Evolutionary conservation across 1,140 invertebrate genomes (phyloP), one percentile per base, ranked within the genome.

Genomic region (Meloidogyne floridensis): DNA sequence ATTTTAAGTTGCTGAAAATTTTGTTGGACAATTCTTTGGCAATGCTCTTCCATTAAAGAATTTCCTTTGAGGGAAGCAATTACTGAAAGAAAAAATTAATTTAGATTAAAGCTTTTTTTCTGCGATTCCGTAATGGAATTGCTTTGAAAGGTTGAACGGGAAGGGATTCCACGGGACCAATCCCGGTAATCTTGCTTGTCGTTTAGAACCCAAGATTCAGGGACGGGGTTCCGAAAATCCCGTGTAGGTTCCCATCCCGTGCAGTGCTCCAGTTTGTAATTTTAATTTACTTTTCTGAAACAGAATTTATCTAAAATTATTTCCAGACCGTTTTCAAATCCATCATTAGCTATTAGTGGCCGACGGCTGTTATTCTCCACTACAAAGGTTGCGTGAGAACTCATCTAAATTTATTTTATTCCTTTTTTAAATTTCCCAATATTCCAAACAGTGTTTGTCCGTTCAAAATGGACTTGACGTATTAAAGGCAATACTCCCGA

Each of bases 281-380:
- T 80, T 47, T 82, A 32, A 42, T 32, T 32, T 32, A 32, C 2
- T 32, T 2, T 32, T 32, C 32, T 32, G 32, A 32, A 32, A 32
- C 32, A 32, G 32, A 32, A 32, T 32, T 32, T 32, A 32, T 32
- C 32, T 32, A 32, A 32, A 32, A 32, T 32, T 32, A 32, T 32
- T 32, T 8, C 7, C 47, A 13, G 13, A 85, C 86, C 74, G 5
- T 65, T 59, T 74, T 83, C 70, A 59, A 85, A 82, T 11, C 83
- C 84, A 54, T 83, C 80, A 18, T 54, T 18, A 20, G 18, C 84
- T 3, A 85, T 43, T 20, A 87, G 75, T 7, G 86, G 86, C 42
- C 86, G 87, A 51, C 86, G 80, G 32, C 81, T 86, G 59, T 89
- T 84, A 75, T 87, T 87, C 9, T 87, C 86, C 1, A 89, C 70